Conservation (phyloP, 30 jellyfish, hydroid and myxozoan species). For the Pelagia noctiluca region DNA sequence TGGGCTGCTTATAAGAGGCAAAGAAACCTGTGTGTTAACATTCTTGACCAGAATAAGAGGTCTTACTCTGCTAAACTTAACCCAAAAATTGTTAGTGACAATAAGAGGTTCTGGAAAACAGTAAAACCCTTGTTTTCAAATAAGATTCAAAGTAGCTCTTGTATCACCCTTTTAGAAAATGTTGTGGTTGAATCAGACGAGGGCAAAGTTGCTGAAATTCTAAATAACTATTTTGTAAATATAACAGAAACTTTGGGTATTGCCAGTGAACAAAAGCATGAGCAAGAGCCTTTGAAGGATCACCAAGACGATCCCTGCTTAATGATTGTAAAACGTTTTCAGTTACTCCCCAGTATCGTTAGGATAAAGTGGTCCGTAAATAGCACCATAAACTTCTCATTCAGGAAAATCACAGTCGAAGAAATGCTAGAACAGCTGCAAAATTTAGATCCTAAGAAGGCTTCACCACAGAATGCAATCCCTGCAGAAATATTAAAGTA, state of each 20-base stretch:
- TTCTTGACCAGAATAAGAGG: slow-evolving; percentile 19
- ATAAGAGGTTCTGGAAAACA: slow-evolving; percentile 35
- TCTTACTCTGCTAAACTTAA: slow-evolving; percentile 23
- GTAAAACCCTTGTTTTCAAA: too few species aligned
- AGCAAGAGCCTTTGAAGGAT: slow-evolving; percentile 28
- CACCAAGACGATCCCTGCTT: slow-evolving; percentile 44
- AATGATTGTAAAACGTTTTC: too few species aligned
- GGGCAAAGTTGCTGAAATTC: not conserved
- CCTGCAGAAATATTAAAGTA: too few species aligned
- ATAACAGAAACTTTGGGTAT: slow-evolving; percentile 12
- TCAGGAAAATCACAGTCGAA: too few species aligned
- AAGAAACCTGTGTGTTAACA: slow-evolving; percentile 26
- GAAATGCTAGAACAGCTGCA: too few species aligned
- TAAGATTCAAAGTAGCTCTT: too few species aligned
- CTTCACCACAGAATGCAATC: too few species aligned
- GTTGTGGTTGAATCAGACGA: too few species aligned
- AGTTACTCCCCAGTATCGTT: slow-evolving; percentile 22
- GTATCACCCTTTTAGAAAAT: too few species aligned
- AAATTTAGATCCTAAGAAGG: too few species aligned
- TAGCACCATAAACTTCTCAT: slow-evolving; percentile 7
- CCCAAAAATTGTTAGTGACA: slow-evolving; percentile 21
- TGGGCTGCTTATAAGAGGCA: slow-evolving; percentile 25
- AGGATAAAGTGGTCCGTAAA: slow-evolving; percentile 26
- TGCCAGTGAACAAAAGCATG: slow-evolving; percentile 27
- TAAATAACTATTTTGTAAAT: too few species aligned